Conservation (phyloP, 2,797 vertebrate species). For the Cheirogaleus major region DNA sequence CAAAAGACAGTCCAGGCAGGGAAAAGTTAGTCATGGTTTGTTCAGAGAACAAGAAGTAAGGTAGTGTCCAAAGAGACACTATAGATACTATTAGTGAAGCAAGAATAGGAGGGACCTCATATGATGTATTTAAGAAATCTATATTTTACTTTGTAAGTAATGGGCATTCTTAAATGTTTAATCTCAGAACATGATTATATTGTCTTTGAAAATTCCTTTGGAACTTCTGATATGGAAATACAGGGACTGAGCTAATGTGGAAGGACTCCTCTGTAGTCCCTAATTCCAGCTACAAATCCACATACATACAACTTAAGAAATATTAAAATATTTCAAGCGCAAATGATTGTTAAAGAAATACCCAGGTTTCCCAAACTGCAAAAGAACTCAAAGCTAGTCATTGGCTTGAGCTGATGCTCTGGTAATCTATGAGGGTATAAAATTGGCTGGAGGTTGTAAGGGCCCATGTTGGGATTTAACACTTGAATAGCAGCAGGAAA, state of each 20-base stretch:
- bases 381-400: not conserved
- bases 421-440: not conserved
- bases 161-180: not conserved
- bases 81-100: not conserved
- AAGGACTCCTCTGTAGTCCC: not conserved
- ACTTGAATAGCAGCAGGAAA: not conserved
- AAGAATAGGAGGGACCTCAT: not conserved
- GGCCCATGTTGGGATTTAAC: not conserved
- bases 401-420: not conserved
- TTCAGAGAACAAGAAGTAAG: not conserved
- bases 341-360: not conserved
- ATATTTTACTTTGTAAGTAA: not conserved
- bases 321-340: not conserved
- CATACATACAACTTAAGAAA: not conserved
- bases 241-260: not conserved
- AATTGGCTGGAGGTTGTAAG: not conserved
- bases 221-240: not conserved
- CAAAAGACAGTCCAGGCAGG: not conserved
- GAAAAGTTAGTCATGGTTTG: not conserved
- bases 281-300: not conserved
- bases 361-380: not conserved
- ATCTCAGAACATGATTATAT: not conserved
- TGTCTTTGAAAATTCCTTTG: not conserved
- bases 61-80: not conserved
- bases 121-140: not conserved